Base-by-base conservation (phyloP, 2,797 vertebrate species). In the Benthosema pterotum region DNA sequence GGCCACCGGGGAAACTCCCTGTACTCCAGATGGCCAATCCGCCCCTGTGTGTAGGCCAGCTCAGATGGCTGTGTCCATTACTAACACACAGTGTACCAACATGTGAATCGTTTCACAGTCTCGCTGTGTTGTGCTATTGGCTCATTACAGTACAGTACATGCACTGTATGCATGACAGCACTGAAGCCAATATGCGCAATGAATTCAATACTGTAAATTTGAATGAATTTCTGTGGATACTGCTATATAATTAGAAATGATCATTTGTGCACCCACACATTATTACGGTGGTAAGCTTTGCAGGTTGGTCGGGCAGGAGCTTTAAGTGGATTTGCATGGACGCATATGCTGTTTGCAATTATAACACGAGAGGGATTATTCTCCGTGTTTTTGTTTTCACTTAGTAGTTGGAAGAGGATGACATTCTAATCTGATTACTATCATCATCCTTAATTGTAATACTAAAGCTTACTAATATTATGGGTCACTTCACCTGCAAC, bases 401-500 rank as follows among this genome's bases (percentile, higher is more conserved):
- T 83, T 69, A n/a, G 22, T 51, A 61, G 69, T 67, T 65, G 52
- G 61, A 73, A 72, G 62, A 74, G 72, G 58, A 70, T 80, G 63
- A 80, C 83, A 81, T 78, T 79, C 55, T 57, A 54, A 83, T 82
- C 59, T n/a, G n/a, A 74, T 79, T 80, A 50, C 84, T 82, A 86
- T 87, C 86, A 80, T 79, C 70, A 74, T 82, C 83, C 77, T 86
- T 73, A 84, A 80, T 83, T 79, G 69, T 45, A 59, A 51, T 59
- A 67, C 45, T 13, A 56, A 60, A 63, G 67, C 75, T 78, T 8
- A 32, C 7, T 32, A 32, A 32, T 8, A 32, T 32, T 32, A 8
- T 32, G 28, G 28, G 28, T 28, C 28, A 7, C 28, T 38, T 38
- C 32, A 38, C 32, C 8, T 7, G 7, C 32, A 38, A 38, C 8